Base-by-base conservation (phyloP, 1,140 invertebrate species). In the Alviniconcha marisindica region DNA sequence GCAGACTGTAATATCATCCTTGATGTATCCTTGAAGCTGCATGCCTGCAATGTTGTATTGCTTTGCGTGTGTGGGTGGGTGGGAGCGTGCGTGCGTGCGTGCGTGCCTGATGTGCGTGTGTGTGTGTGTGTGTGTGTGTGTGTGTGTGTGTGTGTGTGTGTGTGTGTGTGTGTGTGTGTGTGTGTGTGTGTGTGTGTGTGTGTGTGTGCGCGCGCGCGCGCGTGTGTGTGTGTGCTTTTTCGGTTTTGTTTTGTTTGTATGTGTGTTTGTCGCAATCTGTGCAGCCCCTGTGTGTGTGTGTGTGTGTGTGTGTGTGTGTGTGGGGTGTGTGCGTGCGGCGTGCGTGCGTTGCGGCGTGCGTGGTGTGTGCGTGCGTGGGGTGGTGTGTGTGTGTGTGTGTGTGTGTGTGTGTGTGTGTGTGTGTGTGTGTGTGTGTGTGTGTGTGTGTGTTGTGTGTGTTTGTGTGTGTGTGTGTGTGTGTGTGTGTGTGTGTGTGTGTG, bases 161-260 rank as follows among this genome's bases (percentile, higher is more conserved):
- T 5, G 54, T 5, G 5, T 21, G 54, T 60, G 54, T 60, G 31
- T 33, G 63, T 66, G n/a, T 66, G 63, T 33, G 63, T 66, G n/a
- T 33, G 63, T 66, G 63, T 33, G 63, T 66, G n/a, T 66, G 28
- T 66, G 63, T 33, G n/a, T 77, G 40, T 77, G 82, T 77, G 44
- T 78, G 82, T 63, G 69, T 56, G 71, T 74, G 69, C 51, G 40
- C 40, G 42, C 54, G 71, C 66, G 40, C 77, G 81, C 40, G 66
- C 77, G 71, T 56, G 73, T 83, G 44, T 51, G 81, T 31, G 71
- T 60, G 56, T 33, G 28, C n/a, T 18, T 48, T 10, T 48, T 10
- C 44, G 44, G 44, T 48, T 5, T 48, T 5, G 5, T 48, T 48
- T 48, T 48, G 44, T 48, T 5, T 48, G 44, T 48, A 18, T 48